These are phyloP conservation scores for Tetramorium simillimum DNA, from an alignment of 1,140 invertebrate genomes.

Conservation along the genomic window DNA sequence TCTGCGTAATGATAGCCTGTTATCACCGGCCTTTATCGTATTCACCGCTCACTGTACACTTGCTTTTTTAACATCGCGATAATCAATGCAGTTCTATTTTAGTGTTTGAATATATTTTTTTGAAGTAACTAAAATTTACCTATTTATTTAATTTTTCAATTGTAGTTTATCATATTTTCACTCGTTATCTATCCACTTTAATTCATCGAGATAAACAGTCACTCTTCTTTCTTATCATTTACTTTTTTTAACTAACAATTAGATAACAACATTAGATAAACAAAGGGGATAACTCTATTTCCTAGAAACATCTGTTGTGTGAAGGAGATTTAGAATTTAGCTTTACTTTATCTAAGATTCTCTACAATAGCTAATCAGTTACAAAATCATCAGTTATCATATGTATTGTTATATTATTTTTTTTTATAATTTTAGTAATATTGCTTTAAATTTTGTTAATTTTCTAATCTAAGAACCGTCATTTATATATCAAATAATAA, in stretches of 20 bases:
- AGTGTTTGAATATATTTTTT: constrained; percentile 5
- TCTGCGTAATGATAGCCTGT: constrained; percentile 38
- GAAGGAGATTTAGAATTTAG: not conserved
- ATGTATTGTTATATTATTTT: not conserved
- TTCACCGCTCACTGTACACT: not conserved
- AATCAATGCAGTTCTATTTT: not conserved
- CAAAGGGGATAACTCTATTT: not conserved
- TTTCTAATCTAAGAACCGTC: not conserved
- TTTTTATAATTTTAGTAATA: not conserved
- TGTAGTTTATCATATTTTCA: not conserved
- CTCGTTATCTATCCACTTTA: not conserved
- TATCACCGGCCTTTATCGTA: constrained; percentile 58
- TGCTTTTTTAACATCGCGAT: not conserved
- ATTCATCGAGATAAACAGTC: not conserved
- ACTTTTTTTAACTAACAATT: not conserved
- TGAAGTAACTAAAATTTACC: not conserved
- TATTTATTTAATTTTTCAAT: not conserved
- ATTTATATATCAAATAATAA: not conserved
- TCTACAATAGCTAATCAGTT: not conserved
- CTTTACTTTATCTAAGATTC: not conserved
- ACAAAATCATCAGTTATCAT: not conserved
- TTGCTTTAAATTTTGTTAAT: not conserved
- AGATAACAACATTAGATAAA: constrained; percentile 18
- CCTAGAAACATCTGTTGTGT: not conserved
- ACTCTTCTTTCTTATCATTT: not conserved